Evolutionary conservation across 2,888 invertebrate genomes (phyloP).

Genomic region (Sinopyrophorus schimmeli): DNA sequence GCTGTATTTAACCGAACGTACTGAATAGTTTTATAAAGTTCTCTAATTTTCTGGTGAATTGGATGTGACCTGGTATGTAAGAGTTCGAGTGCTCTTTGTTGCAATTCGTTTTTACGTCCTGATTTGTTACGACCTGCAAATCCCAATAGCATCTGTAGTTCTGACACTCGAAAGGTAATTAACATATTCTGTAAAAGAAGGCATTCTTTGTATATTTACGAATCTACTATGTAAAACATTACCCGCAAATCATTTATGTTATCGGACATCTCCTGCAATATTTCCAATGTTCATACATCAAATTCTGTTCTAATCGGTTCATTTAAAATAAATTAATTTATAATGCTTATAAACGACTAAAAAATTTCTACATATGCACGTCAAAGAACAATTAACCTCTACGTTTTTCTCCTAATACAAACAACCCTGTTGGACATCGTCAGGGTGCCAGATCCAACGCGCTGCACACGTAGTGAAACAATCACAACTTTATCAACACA

Average conservation of each 20-base stretch:
- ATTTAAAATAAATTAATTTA: conserved; percentile 31
- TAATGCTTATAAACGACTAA: conserved; percentile 3
- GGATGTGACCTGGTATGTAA: conserved; percentile 67
- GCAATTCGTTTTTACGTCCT: conserved; percentile 79
- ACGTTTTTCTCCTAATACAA: too few species aligned
- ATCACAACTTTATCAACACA: too few species aligned
- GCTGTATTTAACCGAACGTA: conserved; percentile 56
- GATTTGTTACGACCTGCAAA: conserved; percentile 78
- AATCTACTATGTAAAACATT: too few species aligned
- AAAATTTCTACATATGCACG: neutral
- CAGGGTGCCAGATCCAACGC: too few species aligned
- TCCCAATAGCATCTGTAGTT: conserved; percentile 80
- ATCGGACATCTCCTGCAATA: conserved; percentile 52
- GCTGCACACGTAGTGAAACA: too few species aligned
- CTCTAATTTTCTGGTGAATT: conserved; percentile 66
- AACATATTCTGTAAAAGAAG: conserved; percentile 54
- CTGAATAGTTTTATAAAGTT: conserved; percentile 70
- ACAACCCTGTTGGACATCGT: too few species aligned
- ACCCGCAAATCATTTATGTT: conserved; percentile 55
- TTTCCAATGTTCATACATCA: conserved; percentile 31
- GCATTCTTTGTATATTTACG: too few species aligned
- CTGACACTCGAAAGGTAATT: conserved; percentile 78
- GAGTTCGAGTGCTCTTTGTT: conserved; percentile 72
- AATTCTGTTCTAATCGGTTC: conserved; percentile 31
- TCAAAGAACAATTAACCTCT: neutral